Percentiles rank a stretch among this genome's conserved stretches.
Evolutionary conservation across 1,140 invertebrate genomes (phyloP).

Genomic region (Megathymus violae): DNA sequence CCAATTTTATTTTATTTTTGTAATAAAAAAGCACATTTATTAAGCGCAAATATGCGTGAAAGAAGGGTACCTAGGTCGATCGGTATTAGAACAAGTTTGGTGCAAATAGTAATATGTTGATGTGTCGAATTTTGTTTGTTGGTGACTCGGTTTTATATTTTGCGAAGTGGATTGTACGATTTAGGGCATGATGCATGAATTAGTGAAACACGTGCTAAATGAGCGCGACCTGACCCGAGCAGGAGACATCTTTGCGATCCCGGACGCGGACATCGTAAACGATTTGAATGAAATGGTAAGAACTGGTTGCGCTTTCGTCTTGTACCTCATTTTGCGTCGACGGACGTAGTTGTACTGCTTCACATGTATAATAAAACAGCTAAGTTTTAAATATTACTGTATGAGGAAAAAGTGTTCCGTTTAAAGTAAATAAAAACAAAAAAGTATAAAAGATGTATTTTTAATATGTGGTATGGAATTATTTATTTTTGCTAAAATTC

Average conservation of each 20-base stretch:
- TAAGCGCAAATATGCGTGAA: slow-evolving; percentile 3
- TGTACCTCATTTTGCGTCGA: slow-evolving; percentile 25
- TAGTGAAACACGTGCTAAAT: slow-evolving; percentile 93
- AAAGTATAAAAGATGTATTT: too few relatives aligned
- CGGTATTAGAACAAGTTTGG: slow-evolving; percentile 24
- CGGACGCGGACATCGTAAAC: slow-evolving; percentile 93
- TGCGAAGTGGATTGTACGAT: slow-evolving; percentile 5
- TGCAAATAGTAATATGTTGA: slow-evolving; percentile 32
- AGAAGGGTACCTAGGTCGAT: not conserved
- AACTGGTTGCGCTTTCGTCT: slow-evolving; percentile 18
- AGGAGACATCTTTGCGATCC: slow-evolving; percentile 95
- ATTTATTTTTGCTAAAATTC: not conserved
- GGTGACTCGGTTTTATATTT: slow-evolving; percentile 28
- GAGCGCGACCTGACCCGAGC: slow-evolving; percentile 95
- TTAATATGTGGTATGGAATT: too few relatives aligned
- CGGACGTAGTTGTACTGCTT: slow-evolving; percentile 21
- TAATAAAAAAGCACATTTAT: slow-evolving; percentile 16
- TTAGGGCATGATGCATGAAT: slow-evolving; percentile 90
- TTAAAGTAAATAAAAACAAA: too few relatives aligned
- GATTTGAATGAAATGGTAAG: slow-evolving; percentile 93
- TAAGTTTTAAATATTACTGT: slow-evolving; percentile 2
- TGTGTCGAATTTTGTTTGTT: slow-evolving; percentile 42
- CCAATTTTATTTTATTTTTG: slow-evolving; percentile 33
- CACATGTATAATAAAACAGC: slow-evolving; percentile 8
- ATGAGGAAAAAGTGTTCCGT: not conserved